Percentiles rank a stretch among this genome's conserved stretches.
These are phyloP conservation scores for Hemibagrus guttatus DNA, from an alignment of 2,797 vertebrate genomes.

Conservation along the genomic window DNA sequence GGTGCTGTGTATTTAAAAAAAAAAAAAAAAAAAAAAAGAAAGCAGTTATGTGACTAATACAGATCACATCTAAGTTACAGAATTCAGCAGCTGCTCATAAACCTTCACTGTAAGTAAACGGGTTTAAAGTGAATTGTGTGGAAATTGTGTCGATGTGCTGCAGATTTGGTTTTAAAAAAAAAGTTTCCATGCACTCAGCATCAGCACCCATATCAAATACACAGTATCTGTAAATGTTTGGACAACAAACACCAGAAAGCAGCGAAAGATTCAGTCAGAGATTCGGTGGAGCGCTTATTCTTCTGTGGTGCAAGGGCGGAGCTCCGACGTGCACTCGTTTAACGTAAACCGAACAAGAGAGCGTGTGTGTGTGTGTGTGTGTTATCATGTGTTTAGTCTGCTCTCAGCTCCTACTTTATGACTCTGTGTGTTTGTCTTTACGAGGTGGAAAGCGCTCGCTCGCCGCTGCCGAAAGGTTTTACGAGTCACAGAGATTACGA, in stretches of 20 bases:
- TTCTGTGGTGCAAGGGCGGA: background rate
- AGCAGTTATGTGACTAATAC: background rate
- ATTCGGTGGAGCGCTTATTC: background rate
- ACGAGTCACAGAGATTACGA: background rate
- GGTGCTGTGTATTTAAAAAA: background rate
- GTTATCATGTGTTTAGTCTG: constrained; percentile 8
- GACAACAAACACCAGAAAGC: background rate
- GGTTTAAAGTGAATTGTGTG: background rate
- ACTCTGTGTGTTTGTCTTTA: background rate
- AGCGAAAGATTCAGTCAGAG: background rate
- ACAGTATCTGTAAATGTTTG: background rate
- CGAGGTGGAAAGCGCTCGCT: background rate
- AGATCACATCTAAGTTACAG: background rate
- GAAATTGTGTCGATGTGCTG: background rate
- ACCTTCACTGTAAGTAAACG: background rate
- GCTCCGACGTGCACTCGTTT: background rate
- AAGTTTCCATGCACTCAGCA: background rate
- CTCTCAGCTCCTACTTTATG: background rate
- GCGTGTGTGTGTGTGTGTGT: constrained; percentile 1
- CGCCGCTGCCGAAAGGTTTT: background rate
- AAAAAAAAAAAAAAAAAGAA: background rate
- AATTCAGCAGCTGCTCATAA: background rate
- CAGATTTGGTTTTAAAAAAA: background rate
- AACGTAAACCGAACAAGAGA: background rate
- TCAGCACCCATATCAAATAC: background rate